Evolutionary conservation across 2,888 invertebrate species (phyloP), one percentile per base, ranked within the genome.

Genomic region (Phaedon cochleariae): DNA sequence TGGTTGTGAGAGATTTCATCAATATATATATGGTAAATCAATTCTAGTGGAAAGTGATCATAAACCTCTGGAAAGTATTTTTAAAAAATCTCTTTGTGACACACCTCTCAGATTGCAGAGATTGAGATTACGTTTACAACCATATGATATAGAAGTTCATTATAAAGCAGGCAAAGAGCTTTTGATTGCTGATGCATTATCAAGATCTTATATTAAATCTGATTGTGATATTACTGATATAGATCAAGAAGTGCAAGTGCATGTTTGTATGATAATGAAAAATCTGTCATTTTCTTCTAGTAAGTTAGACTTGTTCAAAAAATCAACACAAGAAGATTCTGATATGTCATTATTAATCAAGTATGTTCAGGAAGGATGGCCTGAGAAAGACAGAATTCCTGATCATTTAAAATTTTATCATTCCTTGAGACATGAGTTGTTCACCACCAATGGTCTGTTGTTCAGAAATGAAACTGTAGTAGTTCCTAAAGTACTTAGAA

Each of bases 1-100:
- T 62, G 74, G 71, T 10, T 70, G 78, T 10, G 71, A 68, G 53
- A 64, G 63, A 61, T 67, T 59, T 65, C 59, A 69, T 34, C 59
- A 68, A 41, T 72, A 62, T 26, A 22, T 57, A 20, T 58, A 37
- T 54, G 59, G 59, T 10, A 61, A 52, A 59, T 54, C 48, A 12
- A 29, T 29, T 1, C 21, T 15, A n/a, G 29, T 52, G 52, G 52
- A 52, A 52, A 52, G 26, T 2, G 52, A 52, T 26, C 52, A 52
- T 29, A 17, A 52, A 29, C 26, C 52, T 5, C 49, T 18, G 4
- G 71, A 55, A 15, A 29, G 41, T n/a, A 72, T 67, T 9, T 64
- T 67, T 31, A 65, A 69, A 20, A 71, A 70, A 64, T 58, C 62
- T 12, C 34, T 70, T 26, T 22, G 59, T 49, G 17, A 51, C 48